Evolutionary conservation across 1,140 invertebrate genomes (phyloP).

Genomic region (Temnothorax nylanderi): DNA sequence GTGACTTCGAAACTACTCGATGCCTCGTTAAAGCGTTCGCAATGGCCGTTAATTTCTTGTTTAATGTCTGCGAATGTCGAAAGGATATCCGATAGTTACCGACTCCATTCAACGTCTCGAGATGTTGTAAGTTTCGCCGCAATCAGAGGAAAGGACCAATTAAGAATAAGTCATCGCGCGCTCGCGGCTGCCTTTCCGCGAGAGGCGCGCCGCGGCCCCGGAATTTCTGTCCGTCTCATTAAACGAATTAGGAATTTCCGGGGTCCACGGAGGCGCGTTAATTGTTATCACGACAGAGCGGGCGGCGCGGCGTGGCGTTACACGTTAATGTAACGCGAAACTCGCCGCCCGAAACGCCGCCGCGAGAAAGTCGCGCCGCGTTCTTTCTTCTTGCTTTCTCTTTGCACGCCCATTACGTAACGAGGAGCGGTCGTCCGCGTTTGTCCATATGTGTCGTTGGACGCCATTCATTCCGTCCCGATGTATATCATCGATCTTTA

Average conservation of each 20-base stretch:
- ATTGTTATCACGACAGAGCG: slow-evolving; percentile 62
- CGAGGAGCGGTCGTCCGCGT: slow-evolving; percentile 76
- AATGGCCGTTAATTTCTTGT: background rate
- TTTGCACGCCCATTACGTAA: slow-evolving; percentile 80
- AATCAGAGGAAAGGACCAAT: background rate
- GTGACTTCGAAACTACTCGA: background rate
- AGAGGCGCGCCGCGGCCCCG: background rate
- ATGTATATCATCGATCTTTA: slow-evolving; percentile 48
- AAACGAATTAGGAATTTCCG: slow-evolving; percentile 39
- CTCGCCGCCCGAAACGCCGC: slow-evolving; percentile 75
- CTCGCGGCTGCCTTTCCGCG: background rate
- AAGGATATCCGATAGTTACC: background rate
- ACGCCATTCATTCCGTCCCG: background rate
- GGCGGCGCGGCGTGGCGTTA: background rate
- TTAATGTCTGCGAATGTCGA: background rate
- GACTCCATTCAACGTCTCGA: background rate
- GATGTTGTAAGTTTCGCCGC: background rate
- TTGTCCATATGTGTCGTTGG: background rate
- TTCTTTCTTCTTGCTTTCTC: slow-evolving; percentile 84
- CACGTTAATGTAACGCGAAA: slow-evolving; percentile 72
- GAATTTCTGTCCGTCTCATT: slow-evolving; percentile 66
- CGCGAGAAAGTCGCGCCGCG: slow-evolving; percentile 81
- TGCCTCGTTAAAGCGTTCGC: background rate
- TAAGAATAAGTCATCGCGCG: background rate
- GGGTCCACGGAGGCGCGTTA: slow-evolving; percentile 64